phyloP scores from a whole-genome alignment of 2,113 vertebrate genomes.

The Tachuris rubrigastra region DNA sequence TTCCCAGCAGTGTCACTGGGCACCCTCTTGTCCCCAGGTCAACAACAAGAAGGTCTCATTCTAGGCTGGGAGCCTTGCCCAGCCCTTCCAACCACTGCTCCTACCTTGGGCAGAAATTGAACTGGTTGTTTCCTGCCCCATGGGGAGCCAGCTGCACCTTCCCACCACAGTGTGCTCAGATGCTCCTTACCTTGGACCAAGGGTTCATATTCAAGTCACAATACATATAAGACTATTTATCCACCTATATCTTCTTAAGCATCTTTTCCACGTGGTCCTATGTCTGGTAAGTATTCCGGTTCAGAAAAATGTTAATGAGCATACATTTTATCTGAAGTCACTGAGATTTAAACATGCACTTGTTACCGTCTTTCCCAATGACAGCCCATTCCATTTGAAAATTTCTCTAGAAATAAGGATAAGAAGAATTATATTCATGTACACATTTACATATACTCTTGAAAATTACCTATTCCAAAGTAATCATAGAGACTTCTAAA shows the following conservation, averaged over 20 bases:
- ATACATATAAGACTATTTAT: background rate
- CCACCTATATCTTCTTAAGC: background rate
- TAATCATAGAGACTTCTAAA: constrained; percentile 5
- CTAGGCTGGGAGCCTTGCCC: background rate
- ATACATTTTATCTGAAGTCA: background rate
- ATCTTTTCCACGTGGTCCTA: background rate
- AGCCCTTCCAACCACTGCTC: background rate
- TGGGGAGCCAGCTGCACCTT: background rate
- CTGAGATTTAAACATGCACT: background rate
- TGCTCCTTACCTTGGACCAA: background rate
- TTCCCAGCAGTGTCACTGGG: background rate
- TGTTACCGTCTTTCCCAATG: background rate
- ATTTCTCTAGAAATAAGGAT: background rate
- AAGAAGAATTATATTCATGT: background rate
- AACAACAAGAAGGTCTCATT: background rate
- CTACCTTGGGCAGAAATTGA: background rate
- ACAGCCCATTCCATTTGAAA: background rate
- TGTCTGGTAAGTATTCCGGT: background rate
- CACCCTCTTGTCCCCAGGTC: background rate
- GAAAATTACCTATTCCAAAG: constrained; percentile 3
- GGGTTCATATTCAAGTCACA: background rate
- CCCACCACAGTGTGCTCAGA: fast-evolving
- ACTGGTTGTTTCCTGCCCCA: background rate
- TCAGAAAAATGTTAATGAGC: background rate
- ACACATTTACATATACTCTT: background rate